phyloP scores from a whole-genome alignment of 2,888 invertebrate species.

The Tortrix viridana region DNA sequence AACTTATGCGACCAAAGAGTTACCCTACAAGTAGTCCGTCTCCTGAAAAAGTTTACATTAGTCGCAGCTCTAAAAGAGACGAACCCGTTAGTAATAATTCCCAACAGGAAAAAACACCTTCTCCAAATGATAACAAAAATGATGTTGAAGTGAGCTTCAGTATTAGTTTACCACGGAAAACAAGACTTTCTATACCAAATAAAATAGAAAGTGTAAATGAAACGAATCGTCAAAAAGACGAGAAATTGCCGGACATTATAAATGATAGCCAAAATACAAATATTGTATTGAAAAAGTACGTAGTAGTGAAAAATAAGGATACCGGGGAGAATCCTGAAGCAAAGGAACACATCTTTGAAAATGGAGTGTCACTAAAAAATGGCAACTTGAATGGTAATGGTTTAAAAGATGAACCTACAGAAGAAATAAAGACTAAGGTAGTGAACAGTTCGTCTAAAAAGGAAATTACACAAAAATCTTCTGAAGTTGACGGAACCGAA shows the following conservation, averaged over 20 bases:
- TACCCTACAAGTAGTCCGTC: constrained; percentile 82
- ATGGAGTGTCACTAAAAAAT: constrained; percentile 55
- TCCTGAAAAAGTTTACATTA: constrained; percentile 70
- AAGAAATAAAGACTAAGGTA: constrained; percentile 59
- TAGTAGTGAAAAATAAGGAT: constrained; percentile 55
- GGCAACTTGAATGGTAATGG: constrained; percentile 53
- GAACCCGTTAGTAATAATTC: constrained; percentile 50
- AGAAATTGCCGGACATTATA: neutral
- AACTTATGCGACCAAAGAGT: constrained; percentile 84
- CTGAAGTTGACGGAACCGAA: constrained; percentile 59
- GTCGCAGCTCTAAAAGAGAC: constrained; percentile 59
- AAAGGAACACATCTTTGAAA: constrained; percentile 54
- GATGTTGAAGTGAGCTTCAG: constrained; percentile 79
- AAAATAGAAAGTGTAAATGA: constrained; percentile 48
- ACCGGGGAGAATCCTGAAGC: constrained; percentile 49
- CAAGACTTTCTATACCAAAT: constrained; percentile 55
- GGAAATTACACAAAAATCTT: constrained; percentile 54
- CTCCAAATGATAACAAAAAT: constrained; percentile 54
- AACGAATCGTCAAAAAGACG: constrained; percentile 40
- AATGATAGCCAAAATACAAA: constrained; percentile 42
- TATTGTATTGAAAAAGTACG: constrained; percentile 69
- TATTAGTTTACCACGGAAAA: constrained; percentile 73
- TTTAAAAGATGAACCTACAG: constrained; percentile 49
- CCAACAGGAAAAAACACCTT: constrained; percentile 50
- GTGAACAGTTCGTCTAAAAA: constrained; percentile 52